A percentile compares a stretch with the other conserved stretches of the same genome.
phyloP scores from a whole-genome alignment of 2,797 vertebrate species.

The Toxotes lorentzi region DNA sequence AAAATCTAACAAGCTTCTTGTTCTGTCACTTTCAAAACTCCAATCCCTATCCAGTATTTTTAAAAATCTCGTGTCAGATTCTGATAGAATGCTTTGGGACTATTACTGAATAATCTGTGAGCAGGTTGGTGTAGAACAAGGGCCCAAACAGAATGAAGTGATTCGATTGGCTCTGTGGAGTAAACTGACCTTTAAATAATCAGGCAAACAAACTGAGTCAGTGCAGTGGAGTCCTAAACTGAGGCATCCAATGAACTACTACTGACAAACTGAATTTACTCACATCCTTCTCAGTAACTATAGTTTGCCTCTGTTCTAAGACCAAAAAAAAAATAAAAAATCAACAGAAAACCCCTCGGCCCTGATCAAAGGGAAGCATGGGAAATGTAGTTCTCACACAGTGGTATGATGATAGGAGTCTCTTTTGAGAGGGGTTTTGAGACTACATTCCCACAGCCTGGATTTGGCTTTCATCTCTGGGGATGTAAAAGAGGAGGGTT shows the following conservation, averaged over 20 bases:
- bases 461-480: constrained; percentile 83
- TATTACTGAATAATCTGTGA: constrained; percentile 70
- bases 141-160: constrained; percentile 48
- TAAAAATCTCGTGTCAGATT: constrained; percentile 61
- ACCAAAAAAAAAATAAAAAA: constrained; percentile 34
- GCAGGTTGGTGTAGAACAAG: constrained; percentile 51
- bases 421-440: constrained; percentile 75
- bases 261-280: constrained; percentile 73
- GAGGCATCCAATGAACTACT: constrained; percentile 63
- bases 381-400: constrained; percentile 82
- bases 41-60: constrained; percentile 41
- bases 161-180: constrained; percentile 67
- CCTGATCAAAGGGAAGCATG: constrained; percentile 80
- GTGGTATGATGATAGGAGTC: constrained; percentile 75
- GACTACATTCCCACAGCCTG: constrained; percentile 77
- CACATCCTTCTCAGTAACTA: constrained; percentile 54
- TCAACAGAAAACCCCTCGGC: constrained; percentile 54
- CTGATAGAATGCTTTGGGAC: constrained; percentile 56
- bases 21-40: constrained; percentile 44
- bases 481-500: constrained; percentile 76
- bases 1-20: constrained; percentile 58
- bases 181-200: constrained; percentile 82
- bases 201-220: constrained; percentile 78
- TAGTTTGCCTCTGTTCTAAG: constrained; percentile 44
- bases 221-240: constrained; percentile 54